These are phyloP conservation scores for Pomatorhinus ruficollis DNA, from an alignment of 2,113 vertebrate genomes.

Conservation along the genomic window DNA sequence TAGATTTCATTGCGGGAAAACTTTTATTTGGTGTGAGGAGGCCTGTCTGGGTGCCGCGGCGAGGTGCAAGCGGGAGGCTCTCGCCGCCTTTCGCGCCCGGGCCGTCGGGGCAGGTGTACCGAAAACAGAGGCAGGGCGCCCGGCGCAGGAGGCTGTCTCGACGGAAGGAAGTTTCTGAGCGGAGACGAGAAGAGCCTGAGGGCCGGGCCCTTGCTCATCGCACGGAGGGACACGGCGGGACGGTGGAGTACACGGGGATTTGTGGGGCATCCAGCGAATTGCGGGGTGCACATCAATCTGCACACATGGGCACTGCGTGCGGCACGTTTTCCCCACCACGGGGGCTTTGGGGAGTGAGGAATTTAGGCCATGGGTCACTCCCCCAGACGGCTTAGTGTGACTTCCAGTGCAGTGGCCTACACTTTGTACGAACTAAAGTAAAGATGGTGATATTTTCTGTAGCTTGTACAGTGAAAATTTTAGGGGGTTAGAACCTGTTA, in stretches of 20 bases:
- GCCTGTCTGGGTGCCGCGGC: fast-evolving
- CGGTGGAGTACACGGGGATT: fast-evolving
- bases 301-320: background rate
- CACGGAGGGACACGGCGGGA: fast-evolving
- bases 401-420: background rate
- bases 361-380: background rate
- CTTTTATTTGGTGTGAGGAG: fast-evolving
- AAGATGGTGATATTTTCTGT: background rate
- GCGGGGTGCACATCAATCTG: fast-evolving
- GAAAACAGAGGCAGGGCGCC: too few species aligned
- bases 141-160: fast-evolving
- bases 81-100: fast-evolving
- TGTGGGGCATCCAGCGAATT: too few species aligned
- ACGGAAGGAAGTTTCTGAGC: fast-evolving
- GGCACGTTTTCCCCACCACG: fast-evolving
- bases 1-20: background rate
- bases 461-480: background rate
- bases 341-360: fast-evolving
- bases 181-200: too few species aligned
- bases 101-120: background rate
- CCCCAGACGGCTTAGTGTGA: fast-evolving
- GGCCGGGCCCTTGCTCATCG: background rate
- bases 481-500: background rate
- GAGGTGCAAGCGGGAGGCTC: background rate
- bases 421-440: background rate